These are phyloP conservation scores for Erithacus rubecula DNA, from an alignment of 2,797 vertebrate species.

Conservation along the genomic window DNA sequence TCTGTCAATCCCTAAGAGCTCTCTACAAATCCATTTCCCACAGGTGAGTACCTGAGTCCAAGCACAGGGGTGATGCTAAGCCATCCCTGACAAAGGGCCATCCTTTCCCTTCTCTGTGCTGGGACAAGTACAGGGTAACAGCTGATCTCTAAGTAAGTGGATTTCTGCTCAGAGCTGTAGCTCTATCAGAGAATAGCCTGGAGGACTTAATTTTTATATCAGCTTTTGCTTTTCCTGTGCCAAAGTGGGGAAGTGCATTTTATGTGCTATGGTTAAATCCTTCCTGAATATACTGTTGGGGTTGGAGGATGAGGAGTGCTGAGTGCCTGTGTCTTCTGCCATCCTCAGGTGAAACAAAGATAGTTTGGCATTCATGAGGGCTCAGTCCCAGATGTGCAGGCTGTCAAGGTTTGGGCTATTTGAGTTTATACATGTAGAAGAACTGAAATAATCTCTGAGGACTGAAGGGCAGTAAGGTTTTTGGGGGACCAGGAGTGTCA, in stretches of 20 bases:
- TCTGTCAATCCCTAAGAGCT: no score
- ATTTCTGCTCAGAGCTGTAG: background rate
- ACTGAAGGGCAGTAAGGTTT: background rate
- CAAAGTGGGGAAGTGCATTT: background rate
- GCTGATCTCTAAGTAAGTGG: background rate
- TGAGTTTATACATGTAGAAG: background rate
- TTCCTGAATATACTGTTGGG: background rate
- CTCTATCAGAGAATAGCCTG: background rate
- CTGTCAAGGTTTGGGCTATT: background rate
- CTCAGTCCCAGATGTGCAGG: background rate
- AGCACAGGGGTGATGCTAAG: background rate
- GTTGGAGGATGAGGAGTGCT: background rate
- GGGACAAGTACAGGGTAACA: background rate
- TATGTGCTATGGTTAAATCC: background rate
- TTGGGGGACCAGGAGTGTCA: background rate
- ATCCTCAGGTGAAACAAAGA: background rate
- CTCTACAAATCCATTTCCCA: no score
- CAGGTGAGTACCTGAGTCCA: slow-evolving; percentile 79
- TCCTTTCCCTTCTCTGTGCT: background rate
- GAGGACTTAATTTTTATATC: background rate
- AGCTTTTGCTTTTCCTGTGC: background rate
- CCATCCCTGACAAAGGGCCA: background rate
- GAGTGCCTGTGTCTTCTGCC: background rate
- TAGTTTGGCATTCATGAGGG: background rate
- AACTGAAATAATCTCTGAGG: background rate